Base-by-base conservation (phyloP, 2,797 vertebrate genomes). In the Coregonus suidteri region DNA sequence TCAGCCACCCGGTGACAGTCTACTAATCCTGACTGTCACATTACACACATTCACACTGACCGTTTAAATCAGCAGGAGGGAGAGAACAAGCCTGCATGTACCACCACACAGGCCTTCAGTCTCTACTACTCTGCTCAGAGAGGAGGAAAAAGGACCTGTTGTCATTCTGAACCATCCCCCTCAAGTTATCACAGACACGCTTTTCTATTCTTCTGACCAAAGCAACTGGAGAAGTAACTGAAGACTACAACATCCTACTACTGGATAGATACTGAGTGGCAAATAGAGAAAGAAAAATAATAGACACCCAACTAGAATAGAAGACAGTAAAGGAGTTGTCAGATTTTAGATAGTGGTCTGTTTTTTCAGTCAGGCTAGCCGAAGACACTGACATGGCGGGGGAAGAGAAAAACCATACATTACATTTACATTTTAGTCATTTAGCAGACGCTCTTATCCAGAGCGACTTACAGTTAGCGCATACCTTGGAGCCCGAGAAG, bases 21-120 rank as follows among this genome's bases (percentile, higher is more conserved):
- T 91, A 92, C 93, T 94, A 88, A 92, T 92, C 79, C 79, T 53
- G 70, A 71, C 82, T 41, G 91, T 74, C 82, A 95, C 93, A 95
- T 95, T 88, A 86, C 92, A 82, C 93, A 92, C 89, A 77, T 88
- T 83, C 82, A 78, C 82, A 85, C 66, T 2, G 77, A 81, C 82
- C 75, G 82, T 89, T 91, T 94, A 94, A 92, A 94, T 88, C 81
- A 81, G 78, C 71, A 0, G 75, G 71, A 79, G 74, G 77, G 76
- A 71, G 67, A 76, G 78, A 53, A 15, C 30, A 41, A 47, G 74
- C 35, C 82, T 13, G 75, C 4, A 73, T 20, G 76, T 47, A 76
- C 16, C 82, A 7, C 73, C 51, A 83, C 41, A 34, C n/a, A 0
- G 30, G 6, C 25, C 25, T 47, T 3, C 71, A 16, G 13, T 34